Percentiles rank a stretch among this genome's conserved stretches.
Evolutionary conservation across 2,113 vertebrate genomes (phyloP).

Genomic region (Tragelaphus strepsiceros): DNA sequence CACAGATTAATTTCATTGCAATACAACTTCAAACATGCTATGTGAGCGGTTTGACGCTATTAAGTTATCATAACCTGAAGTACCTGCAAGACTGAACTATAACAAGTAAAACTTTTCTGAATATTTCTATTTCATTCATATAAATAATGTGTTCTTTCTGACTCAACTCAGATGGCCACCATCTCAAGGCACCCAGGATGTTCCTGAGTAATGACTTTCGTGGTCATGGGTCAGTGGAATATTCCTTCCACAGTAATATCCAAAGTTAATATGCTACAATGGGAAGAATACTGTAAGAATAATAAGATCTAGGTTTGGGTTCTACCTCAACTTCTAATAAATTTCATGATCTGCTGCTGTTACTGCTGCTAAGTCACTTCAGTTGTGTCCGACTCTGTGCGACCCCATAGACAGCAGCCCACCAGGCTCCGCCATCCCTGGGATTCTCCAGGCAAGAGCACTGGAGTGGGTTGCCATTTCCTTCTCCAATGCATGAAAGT

Average conservation of each 20-base stretch:
- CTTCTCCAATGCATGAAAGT: too few species aligned
- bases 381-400: too few species aligned
- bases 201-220: neutral
- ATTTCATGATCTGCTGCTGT: neutral
- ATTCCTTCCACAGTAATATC: neutral
- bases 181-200: neutral
- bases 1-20: neutral
- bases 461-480: too few species aligned
- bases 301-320: neutral
- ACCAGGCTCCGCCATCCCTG: too few species aligned
- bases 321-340: neutral
- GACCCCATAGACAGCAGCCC: too few species aligned
- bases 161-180: neutral
- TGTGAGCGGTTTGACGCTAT: neutral
- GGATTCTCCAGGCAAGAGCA: too few species aligned
- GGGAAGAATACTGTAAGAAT: neutral
- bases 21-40: neutral
- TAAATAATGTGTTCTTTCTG: neutral
- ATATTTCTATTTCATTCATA: slow-evolving; percentile 11
- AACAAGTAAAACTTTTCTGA: neutral
- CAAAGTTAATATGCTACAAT: neutral
- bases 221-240: neutral
- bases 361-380: too few species aligned
- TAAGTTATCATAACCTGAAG: neutral
- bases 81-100: neutral